Evolutionary conservation across 2,797 vertebrate genomes (phyloP).

Genomic region (Mergus octosetaceus): DNA sequence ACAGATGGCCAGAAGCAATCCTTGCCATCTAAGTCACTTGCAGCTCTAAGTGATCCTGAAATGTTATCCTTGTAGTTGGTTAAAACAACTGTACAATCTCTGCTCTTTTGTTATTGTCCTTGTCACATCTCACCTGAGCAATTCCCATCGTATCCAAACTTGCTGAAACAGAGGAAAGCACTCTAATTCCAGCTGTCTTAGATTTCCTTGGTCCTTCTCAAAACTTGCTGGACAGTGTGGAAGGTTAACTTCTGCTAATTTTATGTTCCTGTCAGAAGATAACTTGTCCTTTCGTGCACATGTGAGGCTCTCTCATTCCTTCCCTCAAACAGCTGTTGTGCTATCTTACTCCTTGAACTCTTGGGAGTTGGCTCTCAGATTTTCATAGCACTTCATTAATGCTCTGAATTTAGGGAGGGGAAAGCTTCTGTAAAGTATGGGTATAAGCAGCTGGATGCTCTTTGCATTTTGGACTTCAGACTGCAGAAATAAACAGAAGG

Average conservation of each 20-base stretch:
- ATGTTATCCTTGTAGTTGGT: not conserved
- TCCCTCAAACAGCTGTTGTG: not conserved
- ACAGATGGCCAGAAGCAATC: not conserved
- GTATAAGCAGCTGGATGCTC: constrained; percentile 31
- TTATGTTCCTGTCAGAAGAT: not conserved
- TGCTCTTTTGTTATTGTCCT: not conserved
- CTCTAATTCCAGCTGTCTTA: not conserved
- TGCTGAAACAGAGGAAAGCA: not conserved
- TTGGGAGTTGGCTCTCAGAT: not conserved
- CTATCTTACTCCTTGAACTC: not conserved
- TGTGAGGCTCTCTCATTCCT: not conserved
- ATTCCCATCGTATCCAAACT: not conserved
- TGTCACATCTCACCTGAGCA: not conserved
- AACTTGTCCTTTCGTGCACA: not conserved
- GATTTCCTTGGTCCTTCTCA: not conserved
- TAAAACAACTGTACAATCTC: not conserved
- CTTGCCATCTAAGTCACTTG: not conserved
- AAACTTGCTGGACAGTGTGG: not conserved
- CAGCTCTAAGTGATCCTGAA: not conserved
- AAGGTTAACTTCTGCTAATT: not conserved
- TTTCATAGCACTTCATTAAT: not conserved
- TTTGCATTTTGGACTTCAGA: constrained; percentile 24
- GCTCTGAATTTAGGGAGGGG: not conserved
- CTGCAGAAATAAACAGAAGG: constrained; percentile 39
- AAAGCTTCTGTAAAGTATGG: constrained; percentile 21